Conservation (phyloP, 1,140 invertebrate genomes). For the Cardiocondyla obscurior region DNA sequence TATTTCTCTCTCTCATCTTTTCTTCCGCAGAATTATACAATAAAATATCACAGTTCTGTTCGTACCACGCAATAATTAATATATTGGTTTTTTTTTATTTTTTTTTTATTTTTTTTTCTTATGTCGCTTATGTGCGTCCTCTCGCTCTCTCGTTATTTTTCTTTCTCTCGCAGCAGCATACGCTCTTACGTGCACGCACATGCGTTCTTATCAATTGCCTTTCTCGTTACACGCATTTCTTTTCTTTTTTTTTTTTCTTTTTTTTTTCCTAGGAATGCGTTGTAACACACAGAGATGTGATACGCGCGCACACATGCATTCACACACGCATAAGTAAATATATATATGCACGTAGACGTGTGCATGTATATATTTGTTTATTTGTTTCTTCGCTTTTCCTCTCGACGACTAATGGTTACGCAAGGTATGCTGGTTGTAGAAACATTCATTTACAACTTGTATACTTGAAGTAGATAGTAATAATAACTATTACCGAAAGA, state of each 20-base stretch:
- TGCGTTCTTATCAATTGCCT: conserved; percentile 33
- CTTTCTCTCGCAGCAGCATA: conserved; percentile 17
- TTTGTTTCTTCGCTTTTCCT: conserved; percentile 40
- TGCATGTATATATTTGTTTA: background rate
- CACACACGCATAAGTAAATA: background rate
- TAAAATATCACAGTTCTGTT: conserved; percentile 85
- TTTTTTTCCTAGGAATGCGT: background rate
- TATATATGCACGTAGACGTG: background rate
- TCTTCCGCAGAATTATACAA: conserved; percentile 81
- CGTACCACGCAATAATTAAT: conserved; percentile 83
- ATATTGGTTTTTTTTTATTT: too few species aligned
- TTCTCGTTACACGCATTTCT: background rate
- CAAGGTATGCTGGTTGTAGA: conserved; percentile 53
- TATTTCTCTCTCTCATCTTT: conserved; percentile 70
- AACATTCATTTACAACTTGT: conserved; percentile 58
- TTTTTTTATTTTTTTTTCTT: too few species aligned
- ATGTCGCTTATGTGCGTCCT: conserved; percentile 71
- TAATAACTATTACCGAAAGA: conserved; percentile 54
- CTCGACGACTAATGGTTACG: conserved; percentile 51
- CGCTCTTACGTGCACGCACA: conserved; percentile 12
- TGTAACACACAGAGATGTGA: conserved; percentile 20
- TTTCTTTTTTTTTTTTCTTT: background rate
- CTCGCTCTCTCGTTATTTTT: conserved; percentile 50
- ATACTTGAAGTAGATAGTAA: conserved; percentile 53
- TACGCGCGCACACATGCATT: background rate